Conservation (phyloP, 2,113 vertebrate genomes). For the Malurus alboscapulatus region DNA sequence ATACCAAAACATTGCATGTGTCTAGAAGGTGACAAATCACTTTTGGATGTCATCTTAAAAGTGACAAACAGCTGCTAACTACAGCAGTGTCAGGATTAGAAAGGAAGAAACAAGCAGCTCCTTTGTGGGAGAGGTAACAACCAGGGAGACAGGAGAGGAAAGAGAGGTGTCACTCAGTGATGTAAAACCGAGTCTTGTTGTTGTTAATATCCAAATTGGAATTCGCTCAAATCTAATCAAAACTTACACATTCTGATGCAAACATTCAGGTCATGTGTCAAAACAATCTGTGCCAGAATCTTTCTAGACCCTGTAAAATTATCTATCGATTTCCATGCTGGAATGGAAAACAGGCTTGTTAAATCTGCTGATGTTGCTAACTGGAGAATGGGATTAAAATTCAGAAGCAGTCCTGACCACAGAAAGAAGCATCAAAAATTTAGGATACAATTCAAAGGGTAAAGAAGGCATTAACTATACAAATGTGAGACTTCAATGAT, state of each 20-base stretch:
- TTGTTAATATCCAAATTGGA: neutral
- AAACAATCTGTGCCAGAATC: neutral
- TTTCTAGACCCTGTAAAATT: conserved; percentile 6
- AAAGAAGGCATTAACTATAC: neutral
- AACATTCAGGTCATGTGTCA: neutral
- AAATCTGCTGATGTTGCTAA: conserved; percentile 37
- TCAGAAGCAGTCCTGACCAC: neutral
- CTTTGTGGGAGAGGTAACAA: neutral
- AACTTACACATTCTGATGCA: neutral
- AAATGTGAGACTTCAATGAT: neutral
- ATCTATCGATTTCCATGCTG: neutral
- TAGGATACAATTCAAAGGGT: neutral
- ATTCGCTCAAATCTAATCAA: neutral
- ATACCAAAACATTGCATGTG: neutral
- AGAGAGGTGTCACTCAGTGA: neutral
- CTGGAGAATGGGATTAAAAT: conserved; percentile 19
- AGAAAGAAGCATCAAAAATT: neutral
- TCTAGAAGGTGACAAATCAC: neutral
- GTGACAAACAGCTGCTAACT: neutral
- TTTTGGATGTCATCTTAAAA: neutral
- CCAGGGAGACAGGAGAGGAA: neutral
- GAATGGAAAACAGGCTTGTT: neutral
- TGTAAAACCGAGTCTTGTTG: neutral
- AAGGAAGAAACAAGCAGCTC: neutral
- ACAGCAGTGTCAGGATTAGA: neutral